Base-by-base conservation (phyloP, 2,113 vertebrate species). In the Gallinago jamesoni region DNA sequence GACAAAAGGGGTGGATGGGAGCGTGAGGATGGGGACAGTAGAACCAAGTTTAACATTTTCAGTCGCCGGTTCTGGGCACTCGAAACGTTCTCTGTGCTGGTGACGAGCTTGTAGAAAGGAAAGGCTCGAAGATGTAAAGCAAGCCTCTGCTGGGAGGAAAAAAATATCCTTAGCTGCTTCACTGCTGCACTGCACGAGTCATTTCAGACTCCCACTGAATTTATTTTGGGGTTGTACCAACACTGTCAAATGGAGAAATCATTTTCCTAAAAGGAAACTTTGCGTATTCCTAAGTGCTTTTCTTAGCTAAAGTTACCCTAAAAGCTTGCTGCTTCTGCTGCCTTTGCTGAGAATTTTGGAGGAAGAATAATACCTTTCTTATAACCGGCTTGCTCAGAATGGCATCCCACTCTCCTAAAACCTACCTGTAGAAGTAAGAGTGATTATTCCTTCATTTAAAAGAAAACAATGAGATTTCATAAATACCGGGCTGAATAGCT, bases 141-240 rank as follows among this genome's bases (percentile, higher is more conserved):
- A 95, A 95, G 59, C 80, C 92, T 95, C 63, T 96, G 55, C 72
- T 94, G 74, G 53, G 84, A 94, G 81, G 75, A 56, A 89, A 93
- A 95, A 95, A 96, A 96, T 94, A 93, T 89, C 52, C 91, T 91
- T 91, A 96, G 93, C 70, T 93, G 79, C 59, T 92, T 91, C 62
- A 45, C 80, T 95, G 93, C 77, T 96, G 81, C 67, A 68, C 91
- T 95, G 90, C 92, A 95, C 84, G 93, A 97, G 92, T 96, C 96
- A 93, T 89, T 92, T 97, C 76, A 82, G 90, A 93, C 97, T 94
- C 89, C 83, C 85, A 91, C 92, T 92, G 93, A 93, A 98, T 97
- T 97, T 98, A 97, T 97, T 96, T 98, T 86, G 95, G 84, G 95
- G 67, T 96, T 87, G 84, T 92, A 93, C 91, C 95, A 97, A 94